Evolutionary conservation across 1,140 invertebrate genomes (phyloP).

Genomic region (Leptopilina boulardi): DNA sequence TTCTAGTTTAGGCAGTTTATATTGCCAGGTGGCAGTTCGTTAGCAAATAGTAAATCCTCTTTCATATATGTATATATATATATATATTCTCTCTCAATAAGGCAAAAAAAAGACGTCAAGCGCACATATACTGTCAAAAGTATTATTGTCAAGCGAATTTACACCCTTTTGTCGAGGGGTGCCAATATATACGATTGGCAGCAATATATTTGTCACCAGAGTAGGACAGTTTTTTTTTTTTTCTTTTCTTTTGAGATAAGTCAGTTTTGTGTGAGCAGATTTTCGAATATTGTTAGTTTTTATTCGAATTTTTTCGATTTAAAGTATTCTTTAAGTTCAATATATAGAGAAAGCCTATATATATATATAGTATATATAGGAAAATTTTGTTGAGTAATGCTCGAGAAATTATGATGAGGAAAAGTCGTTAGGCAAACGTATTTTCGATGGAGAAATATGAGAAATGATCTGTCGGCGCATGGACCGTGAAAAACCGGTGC

Average conservation of each 20-base stretch:
- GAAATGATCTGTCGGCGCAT: conserved; percentile 73
- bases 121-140: conserved; percentile 37
- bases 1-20: conserved; percentile 37
- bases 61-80: conserved; percentile 6
- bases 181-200: conserved; percentile 51
- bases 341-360: conserved; percentile 37
- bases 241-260: conserved; percentile 6
- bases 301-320: conserved; percentile 34
- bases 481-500: conserved; percentile 39
- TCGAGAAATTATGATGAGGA: conserved; percentile 67
- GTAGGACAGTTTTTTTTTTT: conserved; percentile 31
- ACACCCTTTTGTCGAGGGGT: conserved; percentile 49
- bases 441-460: conserved; percentile 68
- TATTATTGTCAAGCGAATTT: conserved; percentile 41
- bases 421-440: conserved; percentile 46
- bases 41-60: conserved; percentile 6
- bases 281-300: not conserved
- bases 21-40: conserved; percentile 33
- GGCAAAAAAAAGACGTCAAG: conserved; percentile 62
- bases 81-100: not conserved
- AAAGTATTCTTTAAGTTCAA: not conserved
- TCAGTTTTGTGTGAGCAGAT: not conserved
- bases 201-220: conserved; percentile 60
- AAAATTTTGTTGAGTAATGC: conserved; percentile 71
- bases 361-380: no score